Evolutionary conservation across 2,113 vertebrate genomes (phyloP).

Genomic region (Anguilla rostrata): DNA sequence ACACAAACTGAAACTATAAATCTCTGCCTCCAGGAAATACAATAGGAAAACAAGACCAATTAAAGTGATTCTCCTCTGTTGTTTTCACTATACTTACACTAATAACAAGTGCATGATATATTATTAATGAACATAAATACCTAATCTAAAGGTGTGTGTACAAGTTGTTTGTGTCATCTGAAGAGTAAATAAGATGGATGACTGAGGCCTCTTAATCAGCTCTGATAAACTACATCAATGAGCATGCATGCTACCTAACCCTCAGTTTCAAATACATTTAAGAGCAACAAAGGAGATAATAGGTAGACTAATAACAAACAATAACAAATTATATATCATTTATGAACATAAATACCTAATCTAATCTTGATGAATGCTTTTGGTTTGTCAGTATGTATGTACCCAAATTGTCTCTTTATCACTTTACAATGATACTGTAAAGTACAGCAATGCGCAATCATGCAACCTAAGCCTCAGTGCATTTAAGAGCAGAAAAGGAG

Average conservation of each 20-base stretch:
- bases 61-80: background rate
- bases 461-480: no score
- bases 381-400: no score
- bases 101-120: background rate
- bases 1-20: background rate
- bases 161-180: background rate
- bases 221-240: slow-evolving; percentile 4
- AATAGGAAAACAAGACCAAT: background rate
- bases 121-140: background rate
- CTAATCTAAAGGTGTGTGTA: no score
- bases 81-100: background rate
- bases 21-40: background rate
- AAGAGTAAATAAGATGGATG: background rate
- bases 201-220: slow-evolving; percentile 1
- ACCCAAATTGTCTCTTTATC: no score
- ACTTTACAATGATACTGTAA: no score
- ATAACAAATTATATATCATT: no score
- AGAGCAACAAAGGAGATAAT: background rate
- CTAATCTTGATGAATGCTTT: no score
- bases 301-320: no score
- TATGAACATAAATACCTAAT: no score
- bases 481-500: background rate
- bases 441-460: no score
- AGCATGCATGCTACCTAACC: no score
- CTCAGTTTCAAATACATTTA: background rate